Evolutionary conservation across 2,888 invertebrate species (phyloP).

Genomic region (Drosophila helvetica): DNA sequence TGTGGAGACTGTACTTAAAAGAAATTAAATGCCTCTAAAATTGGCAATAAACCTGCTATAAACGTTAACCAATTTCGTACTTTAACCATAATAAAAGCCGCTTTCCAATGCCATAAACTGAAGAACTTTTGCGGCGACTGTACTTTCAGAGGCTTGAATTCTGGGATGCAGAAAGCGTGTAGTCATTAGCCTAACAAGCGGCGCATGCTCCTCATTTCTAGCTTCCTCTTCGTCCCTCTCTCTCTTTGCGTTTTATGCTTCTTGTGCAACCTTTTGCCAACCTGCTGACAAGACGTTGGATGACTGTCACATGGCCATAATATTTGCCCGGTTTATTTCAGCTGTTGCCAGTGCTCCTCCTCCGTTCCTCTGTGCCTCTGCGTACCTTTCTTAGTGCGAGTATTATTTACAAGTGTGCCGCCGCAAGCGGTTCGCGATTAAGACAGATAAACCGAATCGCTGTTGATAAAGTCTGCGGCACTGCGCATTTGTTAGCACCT

Average conservation of each 20-base stretch:
- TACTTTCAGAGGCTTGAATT: conserved; percentile 34
- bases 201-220: conserved; percentile 54
- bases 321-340: conserved; percentile 64
- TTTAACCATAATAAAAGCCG: conserved; percentile 11
- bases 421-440: conserved; percentile 48
- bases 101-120: conserved; percentile 31
- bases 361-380: neutral
- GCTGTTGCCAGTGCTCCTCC: conserved; percentile 9
- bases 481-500: conserved; percentile 56
- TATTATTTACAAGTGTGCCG: conserved; percentile 66
- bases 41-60: conserved; percentile 15
- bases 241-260: conserved; percentile 33
- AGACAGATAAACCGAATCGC: conserved; percentile 59
- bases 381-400: conserved; percentile 50
- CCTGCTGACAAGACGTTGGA: conserved; percentile 52
- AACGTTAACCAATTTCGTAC: conserved; percentile 18
- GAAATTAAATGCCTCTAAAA: conserved; percentile 22
- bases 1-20: neutral
- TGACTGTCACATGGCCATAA: conserved; percentile 62
- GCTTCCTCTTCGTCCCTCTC: neutral
- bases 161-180: conserved; percentile 66
- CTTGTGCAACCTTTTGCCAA: conserved; percentile 22
- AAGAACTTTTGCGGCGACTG: conserved; percentile 46
- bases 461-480: conserved; percentile 51
- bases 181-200: conserved; percentile 64